A percentile compares a stretch with the other conserved stretches of the same genome.
These are phyloP conservation scores for Plotosus lineatus DNA, from an alignment of 2,113 vertebrate species.

Conservation along the genomic window DNA sequence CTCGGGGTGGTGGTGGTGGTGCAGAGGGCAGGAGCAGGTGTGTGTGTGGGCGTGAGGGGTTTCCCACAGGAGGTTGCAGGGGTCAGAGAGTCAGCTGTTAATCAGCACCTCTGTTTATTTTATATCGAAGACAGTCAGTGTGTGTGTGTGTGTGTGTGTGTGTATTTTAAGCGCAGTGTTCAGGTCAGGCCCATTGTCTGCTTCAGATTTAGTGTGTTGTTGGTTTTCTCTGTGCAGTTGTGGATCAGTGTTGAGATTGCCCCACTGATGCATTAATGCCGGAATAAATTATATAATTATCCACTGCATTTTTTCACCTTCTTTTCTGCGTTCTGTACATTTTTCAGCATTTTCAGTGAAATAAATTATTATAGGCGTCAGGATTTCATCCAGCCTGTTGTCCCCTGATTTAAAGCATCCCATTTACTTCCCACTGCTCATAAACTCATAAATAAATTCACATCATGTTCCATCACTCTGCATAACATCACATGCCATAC, in stretches of 20 bases:
- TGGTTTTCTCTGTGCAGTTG: not conserved
- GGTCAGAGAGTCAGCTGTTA: conserved; percentile 65
- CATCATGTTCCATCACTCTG: too few relatives aligned
- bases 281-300: not conserved
- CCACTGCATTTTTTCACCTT: not conserved
- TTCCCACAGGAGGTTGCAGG: conserved; percentile 51
- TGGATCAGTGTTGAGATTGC: not conserved
- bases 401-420: too few relatives aligned
- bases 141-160: conserved; percentile 5
- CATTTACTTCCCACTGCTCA: too few relatives aligned
- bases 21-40: conserved; percentile 64
- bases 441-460: too few relatives aligned
- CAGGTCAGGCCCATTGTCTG: not conserved
- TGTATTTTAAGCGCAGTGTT: not conserved
- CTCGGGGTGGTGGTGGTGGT: conserved; percentile 39
- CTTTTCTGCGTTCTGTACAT: not conserved
- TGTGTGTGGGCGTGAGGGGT: conserved; percentile 59
- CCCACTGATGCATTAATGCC: not conserved
- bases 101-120: conserved; percentile 58
- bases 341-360: too few relatives aligned
- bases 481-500: too few relatives aligned
- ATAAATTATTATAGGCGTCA: too few relatives aligned
- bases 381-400: too few relatives aligned
- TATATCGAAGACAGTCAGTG: conserved; percentile 51
- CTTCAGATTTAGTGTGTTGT: not conserved